Base-by-base conservation (phyloP, 2,888 invertebrate genomes). In the Macrophya alboannulata region DNA sequence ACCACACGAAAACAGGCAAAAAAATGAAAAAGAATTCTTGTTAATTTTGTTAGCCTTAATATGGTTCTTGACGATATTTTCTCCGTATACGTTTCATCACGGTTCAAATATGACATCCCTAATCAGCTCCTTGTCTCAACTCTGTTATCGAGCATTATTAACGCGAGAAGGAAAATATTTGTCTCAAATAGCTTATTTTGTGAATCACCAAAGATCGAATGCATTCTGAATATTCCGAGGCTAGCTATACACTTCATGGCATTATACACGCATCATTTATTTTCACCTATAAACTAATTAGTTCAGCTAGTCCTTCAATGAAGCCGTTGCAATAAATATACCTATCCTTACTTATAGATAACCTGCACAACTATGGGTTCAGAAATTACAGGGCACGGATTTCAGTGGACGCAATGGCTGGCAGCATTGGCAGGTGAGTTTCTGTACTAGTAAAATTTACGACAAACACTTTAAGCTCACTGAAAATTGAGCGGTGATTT, bases 401-500 rank as follows among this genome's bases (percentile, higher is more conserved):
- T 4, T 37, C 37, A 15, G 17, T 68, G 74, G 74, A 21, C 6
- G 48, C 74, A 74, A 74, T 74, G 74, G 74, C 12, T 74, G n/a
- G 74, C 74, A 45, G 74, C 74, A 74, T 74, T 43, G 10, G 74
- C 74, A n/a, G 74, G 74, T 74, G 45, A 25, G 68, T 68, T 62
- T 62, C 12, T 21, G 10, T 10, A 21, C 4, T 62, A 10, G 12
- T 12, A 62, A 12, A 21, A 62, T 62, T 25, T 0, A 12, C 12
- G 25, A 21, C 25, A 62, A 25, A 25, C 55, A n/a, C 12, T 62
- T 62, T 1, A 62, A 25, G 4, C 21, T 12, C 25, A 62, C 25
- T 25, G 25, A 62, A 62, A 12, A 62, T 12, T 21, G 25, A 12
- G 25, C 8, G 3, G 10, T 62, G 21, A 25, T 55, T 21, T 5